A percentile compares a stretch with the other conserved stretches of the same genome.
Conservation (phyloP, 2,113 vertebrate genomes). For the Mus spicilegus region DNA sequence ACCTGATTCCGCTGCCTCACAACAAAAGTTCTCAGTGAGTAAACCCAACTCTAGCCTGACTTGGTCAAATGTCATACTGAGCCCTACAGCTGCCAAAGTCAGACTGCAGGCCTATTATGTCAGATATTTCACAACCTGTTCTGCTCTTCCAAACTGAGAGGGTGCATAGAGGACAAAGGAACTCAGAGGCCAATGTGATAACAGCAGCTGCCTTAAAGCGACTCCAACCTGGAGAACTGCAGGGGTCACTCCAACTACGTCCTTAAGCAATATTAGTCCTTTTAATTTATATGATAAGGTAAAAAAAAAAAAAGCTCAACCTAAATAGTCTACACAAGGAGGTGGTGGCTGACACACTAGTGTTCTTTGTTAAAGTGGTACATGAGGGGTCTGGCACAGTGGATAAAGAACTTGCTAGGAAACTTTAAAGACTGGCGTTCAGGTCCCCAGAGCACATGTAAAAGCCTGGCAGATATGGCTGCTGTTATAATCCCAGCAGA, state of each 20-base stretch:
- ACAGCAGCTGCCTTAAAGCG: background rate
- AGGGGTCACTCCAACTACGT: background rate
- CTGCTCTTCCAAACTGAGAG: background rate
- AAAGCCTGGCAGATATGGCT: background rate
- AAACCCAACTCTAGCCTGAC: background rate
- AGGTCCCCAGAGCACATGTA: background rate
- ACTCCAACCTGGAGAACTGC: background rate
- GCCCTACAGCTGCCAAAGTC: background rate
- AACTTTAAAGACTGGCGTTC: background rate
- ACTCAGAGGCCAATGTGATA: background rate
- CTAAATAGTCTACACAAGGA: background rate
- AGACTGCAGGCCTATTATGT: background rate
- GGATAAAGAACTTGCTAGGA: background rate
- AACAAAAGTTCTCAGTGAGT: background rate
- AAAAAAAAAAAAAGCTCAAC: background rate
- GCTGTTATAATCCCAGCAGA: background rate
- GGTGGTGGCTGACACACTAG: background rate
- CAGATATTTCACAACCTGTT: background rate
- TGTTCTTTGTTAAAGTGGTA: background rate
- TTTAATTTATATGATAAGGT: background rate
- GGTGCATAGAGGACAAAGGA: too few relatives aligned
- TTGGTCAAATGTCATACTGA: background rate
- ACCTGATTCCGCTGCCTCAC: background rate
- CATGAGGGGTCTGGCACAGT: background rate
- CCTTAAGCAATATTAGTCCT: background rate